phyloP scores from a whole-genome alignment of 2,797 vertebrate species.

The Champsocephalus esox region DNA sequence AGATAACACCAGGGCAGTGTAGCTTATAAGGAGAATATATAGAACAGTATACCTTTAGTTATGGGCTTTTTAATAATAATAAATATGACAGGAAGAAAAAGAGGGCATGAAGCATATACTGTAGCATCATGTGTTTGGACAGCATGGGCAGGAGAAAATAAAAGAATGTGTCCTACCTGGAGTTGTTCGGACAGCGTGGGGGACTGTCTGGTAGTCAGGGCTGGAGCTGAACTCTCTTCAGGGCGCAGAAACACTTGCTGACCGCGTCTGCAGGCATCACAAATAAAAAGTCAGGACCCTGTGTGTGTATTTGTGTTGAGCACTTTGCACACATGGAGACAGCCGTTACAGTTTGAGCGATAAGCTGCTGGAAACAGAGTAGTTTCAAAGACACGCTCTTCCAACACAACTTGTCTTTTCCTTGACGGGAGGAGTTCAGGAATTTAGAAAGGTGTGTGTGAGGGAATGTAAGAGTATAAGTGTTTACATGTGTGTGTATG shows the following conservation, averaged over 20 bases:
- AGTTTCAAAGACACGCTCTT: conserved; percentile 22
- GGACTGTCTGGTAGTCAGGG: conserved; percentile 67
- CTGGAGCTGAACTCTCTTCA: conserved; percentile 76
- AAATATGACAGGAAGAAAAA: background rate
- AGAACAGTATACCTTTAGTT: conserved; percentile 7
- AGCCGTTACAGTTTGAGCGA: conserved; percentile 42
- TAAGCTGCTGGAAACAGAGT: conserved; percentile 41
- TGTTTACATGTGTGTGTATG: conserved; percentile 9
- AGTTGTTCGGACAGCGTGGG: conserved; percentile 75
- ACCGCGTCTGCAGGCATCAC: conserved; percentile 76
- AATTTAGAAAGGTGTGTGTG: conserved; percentile 63
- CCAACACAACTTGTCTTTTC: conserved; percentile 49
- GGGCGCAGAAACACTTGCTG: conserved; percentile 83
- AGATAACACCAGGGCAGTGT: background rate
- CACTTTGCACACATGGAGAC: conserved; percentile 41
- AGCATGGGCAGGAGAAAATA: background rate
- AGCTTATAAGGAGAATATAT: background rate
- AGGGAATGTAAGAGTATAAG: conserved; percentile 46
- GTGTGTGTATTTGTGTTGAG: conserved; percentile 26
- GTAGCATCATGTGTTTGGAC: conserved; percentile 52
- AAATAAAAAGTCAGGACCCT: conserved; percentile 51
- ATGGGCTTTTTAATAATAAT: conserved; percentile 11
- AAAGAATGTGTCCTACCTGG: conserved; percentile 69
- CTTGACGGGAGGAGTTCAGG: conserved; percentile 41
- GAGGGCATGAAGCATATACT: conserved; percentile 9